phyloP scores from a whole-genome alignment of 2,797 vertebrate species.

The Pantherophis alleghaniensis region DNA sequence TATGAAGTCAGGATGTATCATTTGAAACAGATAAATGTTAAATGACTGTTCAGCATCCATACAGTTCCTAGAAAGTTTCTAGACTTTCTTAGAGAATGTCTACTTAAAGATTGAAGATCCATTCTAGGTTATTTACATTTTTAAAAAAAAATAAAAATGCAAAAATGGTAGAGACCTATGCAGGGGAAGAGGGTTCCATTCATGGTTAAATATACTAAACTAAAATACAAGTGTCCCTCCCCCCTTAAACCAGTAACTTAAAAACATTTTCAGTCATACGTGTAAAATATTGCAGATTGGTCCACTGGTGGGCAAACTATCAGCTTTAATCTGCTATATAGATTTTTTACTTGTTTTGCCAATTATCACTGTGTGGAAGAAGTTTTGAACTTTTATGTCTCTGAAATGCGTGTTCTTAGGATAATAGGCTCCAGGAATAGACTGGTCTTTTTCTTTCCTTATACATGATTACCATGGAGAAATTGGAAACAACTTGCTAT shows the following conservation, averaged over 20 bases:
- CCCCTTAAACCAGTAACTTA: not conserved
- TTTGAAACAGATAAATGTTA: not conserved
- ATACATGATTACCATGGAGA: conserved; percentile 6
- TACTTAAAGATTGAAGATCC: not conserved
- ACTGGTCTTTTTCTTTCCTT: not conserved
- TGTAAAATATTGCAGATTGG: not conserved
- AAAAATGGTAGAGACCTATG: not conserved
- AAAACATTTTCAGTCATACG: not conserved
- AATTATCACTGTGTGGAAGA: not conserved
- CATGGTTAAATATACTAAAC: not conserved
- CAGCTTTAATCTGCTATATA: not conserved
- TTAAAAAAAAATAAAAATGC: not conserved
- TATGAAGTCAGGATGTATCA: not conserved
- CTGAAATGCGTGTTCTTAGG: not conserved
- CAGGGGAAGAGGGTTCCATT: not conserved
- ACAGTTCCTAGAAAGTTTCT: not conserved
- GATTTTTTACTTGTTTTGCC: not conserved
- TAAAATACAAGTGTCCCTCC: not conserved
- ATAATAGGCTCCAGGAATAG: not conserved
- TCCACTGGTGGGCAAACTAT: not conserved
- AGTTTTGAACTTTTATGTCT: not conserved
- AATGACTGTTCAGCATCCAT: not conserved
- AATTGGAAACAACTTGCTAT: not conserved
- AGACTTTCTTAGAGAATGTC: not conserved
- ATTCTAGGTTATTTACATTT: not conserved